Evolutionary conservation across 2,888 invertebrate genomes (phyloP).

Genomic region (Synanthedon andrenaeformis): DNA sequence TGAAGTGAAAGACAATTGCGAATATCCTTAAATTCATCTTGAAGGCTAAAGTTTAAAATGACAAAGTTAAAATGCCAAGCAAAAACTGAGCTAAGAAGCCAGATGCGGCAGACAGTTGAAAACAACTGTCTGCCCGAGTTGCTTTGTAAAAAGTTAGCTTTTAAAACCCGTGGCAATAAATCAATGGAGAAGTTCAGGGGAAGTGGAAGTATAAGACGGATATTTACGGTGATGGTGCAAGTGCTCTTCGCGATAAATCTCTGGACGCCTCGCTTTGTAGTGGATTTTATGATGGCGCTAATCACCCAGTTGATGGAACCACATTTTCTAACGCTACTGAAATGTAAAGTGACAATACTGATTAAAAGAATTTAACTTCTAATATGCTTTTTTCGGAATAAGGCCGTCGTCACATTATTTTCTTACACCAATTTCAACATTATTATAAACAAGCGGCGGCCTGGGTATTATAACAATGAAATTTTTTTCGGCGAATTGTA

Average conservation of each 20-base stretch:
- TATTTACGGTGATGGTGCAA: constrained; percentile 55
- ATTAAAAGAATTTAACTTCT: no score
- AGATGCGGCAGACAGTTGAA: constrained; percentile 65
- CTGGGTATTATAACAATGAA: no score
- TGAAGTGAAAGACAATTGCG: not conserved
- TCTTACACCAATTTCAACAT: no score
- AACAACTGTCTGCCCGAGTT: constrained; percentile 53
- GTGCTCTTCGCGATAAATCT: constrained; percentile 45
- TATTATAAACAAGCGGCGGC: no score
- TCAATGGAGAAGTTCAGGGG: constrained; percentile 59
- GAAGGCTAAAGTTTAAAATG: constrained; percentile 42
- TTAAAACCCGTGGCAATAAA: constrained; percentile 58
- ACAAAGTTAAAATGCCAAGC: constrained; percentile 51
- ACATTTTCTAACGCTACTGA: constrained; percentile 3
- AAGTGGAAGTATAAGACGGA: constrained; percentile 49
- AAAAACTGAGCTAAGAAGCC: constrained; percentile 57
- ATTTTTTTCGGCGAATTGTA: no score
- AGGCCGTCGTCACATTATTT: no score
- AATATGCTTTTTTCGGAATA: no score
- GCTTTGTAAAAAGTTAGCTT: constrained; percentile 64
- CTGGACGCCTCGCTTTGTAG: constrained; percentile 37
- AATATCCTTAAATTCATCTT: constrained; percentile 26
- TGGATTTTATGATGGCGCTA: constrained; percentile 43
- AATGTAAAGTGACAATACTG: not conserved
- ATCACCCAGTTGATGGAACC: constrained; percentile 19